A percentile compares a stretch with the other conserved stretches of the same genome.
These are phyloP conservation scores for Sardinella longiceps DNA, from an alignment of 2,797 vertebrate species.

Conservation along the genomic window DNA sequence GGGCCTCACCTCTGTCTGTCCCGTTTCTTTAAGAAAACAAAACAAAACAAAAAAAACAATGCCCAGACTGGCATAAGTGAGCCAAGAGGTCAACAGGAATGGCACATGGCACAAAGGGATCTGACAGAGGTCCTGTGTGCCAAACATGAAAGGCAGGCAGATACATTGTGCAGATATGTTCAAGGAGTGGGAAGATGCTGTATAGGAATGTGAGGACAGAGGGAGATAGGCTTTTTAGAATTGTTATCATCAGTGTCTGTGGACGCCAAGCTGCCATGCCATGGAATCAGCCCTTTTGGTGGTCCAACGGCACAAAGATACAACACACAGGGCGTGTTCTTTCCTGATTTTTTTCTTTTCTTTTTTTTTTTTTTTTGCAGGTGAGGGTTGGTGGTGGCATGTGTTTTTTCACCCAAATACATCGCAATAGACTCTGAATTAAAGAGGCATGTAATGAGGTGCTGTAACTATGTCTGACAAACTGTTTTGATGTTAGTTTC, in stretches of 20 bases:
- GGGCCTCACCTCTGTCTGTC: not conserved
- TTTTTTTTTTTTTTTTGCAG: not conserved
- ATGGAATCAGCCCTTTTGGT: constrained; percentile 1
- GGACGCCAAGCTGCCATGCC: not conserved
- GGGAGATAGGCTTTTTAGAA: constrained; percentile 7
- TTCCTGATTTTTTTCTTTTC: not conserved
- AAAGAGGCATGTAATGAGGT: not conserved
- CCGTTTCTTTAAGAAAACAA: too few species aligned
- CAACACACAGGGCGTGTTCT: not conserved
- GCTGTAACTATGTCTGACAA: not conserved
- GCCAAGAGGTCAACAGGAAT: not conserved
- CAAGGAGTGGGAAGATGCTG: not conserved
- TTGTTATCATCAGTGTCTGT: not conserved
- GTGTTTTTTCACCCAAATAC: too few species aligned
- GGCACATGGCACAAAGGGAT: not conserved
- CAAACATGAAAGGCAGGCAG: not conserved
- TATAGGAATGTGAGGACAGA: not conserved
- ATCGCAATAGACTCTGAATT: too few species aligned
- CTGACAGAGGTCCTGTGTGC: not conserved
- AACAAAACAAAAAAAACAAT: too few species aligned
- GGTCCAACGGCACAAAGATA: not conserved
- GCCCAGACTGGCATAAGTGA: not conserved
- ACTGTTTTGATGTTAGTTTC: not conserved
- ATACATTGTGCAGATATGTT: not conserved
- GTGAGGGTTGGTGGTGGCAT: not conserved